phyloP scores from a whole-genome alignment of 2,113 vertebrate genomes.

The Dendropsophus ebraccatus region DNA sequence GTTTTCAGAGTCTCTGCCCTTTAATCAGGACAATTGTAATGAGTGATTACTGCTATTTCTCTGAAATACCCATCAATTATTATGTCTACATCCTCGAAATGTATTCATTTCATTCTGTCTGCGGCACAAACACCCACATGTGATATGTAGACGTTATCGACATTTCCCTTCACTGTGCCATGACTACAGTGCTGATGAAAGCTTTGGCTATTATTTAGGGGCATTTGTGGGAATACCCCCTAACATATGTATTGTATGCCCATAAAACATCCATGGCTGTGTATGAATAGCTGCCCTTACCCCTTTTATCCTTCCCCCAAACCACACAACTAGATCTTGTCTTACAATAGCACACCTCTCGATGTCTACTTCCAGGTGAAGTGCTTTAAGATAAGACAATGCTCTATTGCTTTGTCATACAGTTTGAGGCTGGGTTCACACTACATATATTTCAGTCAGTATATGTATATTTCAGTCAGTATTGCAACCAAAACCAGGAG shows the following conservation, averaged over 20 bases:
- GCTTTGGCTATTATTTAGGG: not conserved
- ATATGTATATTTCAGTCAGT: too few relatives aligned
- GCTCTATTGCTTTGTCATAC: not conserved
- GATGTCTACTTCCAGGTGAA: not conserved
- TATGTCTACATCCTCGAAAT: slow-evolving; percentile 16
- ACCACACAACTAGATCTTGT: not conserved
- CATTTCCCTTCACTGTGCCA: not conserved
- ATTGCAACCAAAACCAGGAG: too few relatives aligned
- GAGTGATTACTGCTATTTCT: slow-evolving; percentile 29
- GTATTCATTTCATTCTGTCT: slow-evolving; percentile 9
- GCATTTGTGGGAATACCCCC: too few relatives aligned
- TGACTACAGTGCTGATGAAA: not conserved
- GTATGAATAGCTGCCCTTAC: too few relatives aligned
- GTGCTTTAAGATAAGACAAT: not conserved
- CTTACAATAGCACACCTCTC: not conserved
- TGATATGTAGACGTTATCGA: slow-evolving; percentile 12
- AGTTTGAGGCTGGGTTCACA: too few relatives aligned
- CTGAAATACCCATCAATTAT: slow-evolving; percentile 16
- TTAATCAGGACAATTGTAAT: slow-evolving; percentile 14
- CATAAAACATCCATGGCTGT: too few relatives aligned
- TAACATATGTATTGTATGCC: not conserved
- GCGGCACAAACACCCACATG: slow-evolving; percentile 13
- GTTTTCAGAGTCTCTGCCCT: slow-evolving; percentile 5
- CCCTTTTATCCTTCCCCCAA: not conserved
- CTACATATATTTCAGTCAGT: too few relatives aligned